Evolutionary conservation across 37 sponge, comb jelly and placozoan genomes (phyloP).

Genomic region (Spongia lamella): DNA sequence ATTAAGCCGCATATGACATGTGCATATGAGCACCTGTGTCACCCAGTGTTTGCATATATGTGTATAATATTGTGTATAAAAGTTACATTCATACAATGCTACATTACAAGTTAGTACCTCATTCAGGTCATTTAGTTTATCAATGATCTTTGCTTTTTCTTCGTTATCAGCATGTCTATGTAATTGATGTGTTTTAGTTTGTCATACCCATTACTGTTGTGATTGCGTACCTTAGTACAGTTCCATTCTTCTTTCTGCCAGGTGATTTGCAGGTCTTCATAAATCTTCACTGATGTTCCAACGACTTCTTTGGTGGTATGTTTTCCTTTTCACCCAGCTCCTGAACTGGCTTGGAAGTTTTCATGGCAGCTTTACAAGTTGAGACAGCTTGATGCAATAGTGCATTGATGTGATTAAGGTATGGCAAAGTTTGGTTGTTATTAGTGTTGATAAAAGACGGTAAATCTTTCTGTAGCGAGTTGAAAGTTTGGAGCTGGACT

Average conservation of each 20-base stretch:
- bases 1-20: no score
- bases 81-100: no score
- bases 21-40: no score
- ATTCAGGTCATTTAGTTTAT: slow-evolving; percentile 2
- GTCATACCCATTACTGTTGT: no score
- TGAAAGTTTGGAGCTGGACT: slow-evolving; percentile 8
- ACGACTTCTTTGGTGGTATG: slow-evolving; percentile 4
- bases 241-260: slow-evolving; percentile 10
- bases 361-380: slow-evolving; percentile 12
- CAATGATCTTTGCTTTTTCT: slow-evolving; percentile 15
- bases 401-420: slow-evolving; percentile 9
- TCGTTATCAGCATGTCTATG: slow-evolving; percentile 20
- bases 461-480: background rate
- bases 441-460: background rate
- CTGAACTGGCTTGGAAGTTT: background rate
- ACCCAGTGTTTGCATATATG: no score
- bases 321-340: background rate
- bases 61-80: no score
- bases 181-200: no score
- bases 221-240: slow-evolving; percentile 1
- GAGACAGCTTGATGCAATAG: slow-evolving; percentile 12
- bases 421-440: background rate
- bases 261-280: slow-evolving; percentile 7
- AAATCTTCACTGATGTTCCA: slow-evolving; percentile 13
- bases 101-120: background rate